A percentile compares a stretch with the other conserved stretches of the same genome.
These are phyloP conservation scores for Urocyon cinereoargenteus DNA, from an alignment of 2,797 vertebrate genomes.

Conservation along the genomic window DNA sequence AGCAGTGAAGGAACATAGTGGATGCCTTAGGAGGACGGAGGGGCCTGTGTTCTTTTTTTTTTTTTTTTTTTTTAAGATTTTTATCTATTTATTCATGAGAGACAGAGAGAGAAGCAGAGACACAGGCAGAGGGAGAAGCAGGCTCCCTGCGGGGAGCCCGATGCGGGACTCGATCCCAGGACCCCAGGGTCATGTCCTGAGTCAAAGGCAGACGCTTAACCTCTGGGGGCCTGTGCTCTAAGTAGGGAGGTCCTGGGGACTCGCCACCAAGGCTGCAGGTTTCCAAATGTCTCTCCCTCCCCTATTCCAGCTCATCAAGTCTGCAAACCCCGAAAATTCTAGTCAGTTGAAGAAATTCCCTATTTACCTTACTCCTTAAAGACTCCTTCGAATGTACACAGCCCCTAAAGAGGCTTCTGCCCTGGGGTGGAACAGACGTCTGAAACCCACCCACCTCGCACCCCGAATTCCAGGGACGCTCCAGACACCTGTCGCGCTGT, in stretches of 20 bases:
- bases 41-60: too few relatives aligned
- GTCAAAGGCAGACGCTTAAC: too few relatives aligned
- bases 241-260: too few relatives aligned
- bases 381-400: not conserved
- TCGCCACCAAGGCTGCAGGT: accelerated
- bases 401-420: not conserved
- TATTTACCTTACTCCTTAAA: not conserved
- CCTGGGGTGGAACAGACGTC: not conserved
- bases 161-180: too few relatives aligned
- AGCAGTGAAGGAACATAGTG: accelerated
- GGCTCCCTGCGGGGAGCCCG: too few relatives aligned
- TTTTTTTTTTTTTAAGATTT: too few relatives aligned
- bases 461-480: not conserved
- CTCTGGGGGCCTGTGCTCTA: not conserved
- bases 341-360: not conserved
- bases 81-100: too few relatives aligned
- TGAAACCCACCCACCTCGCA: accelerated
- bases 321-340: not conserved
- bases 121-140: too few relatives aligned
- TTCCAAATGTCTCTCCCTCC: not conserved
- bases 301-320: accelerated
- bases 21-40: accelerated
- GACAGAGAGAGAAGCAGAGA: too few relatives aligned
- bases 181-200: too few relatives aligned
- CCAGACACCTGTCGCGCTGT: accelerated